phyloP scores from a whole-genome alignment of 2,888 invertebrate genomes.

The Pediacus dermestoides region DNA sequence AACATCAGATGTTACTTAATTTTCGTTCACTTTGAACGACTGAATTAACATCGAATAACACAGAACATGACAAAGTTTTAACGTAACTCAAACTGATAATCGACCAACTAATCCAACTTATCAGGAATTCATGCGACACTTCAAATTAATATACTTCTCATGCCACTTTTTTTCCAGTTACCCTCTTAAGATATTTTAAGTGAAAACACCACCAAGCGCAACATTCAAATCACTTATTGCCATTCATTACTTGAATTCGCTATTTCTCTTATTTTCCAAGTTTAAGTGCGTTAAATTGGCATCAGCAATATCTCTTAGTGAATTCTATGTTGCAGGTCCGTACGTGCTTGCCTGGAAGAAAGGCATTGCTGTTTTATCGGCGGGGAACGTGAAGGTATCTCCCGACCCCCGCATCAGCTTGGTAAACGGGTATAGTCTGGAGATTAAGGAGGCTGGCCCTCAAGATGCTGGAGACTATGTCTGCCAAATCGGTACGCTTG shows the following conservation, averaged over 20 bases:
- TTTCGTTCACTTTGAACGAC: too few species aligned
- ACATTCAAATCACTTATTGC: constrained; percentile 25
- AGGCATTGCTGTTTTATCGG: constrained; percentile 63
- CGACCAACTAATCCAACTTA: too few species aligned
- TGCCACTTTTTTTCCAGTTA: too few species aligned
- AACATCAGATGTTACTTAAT: too few species aligned
- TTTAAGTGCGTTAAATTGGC: constrained; percentile 31
- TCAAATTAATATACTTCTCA: too few species aligned
- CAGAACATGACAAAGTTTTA: too few species aligned
- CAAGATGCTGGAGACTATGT: constrained; percentile 67
- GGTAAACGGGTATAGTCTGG: constrained; percentile 61
- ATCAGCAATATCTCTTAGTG: constrained; percentile 17
- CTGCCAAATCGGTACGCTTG: constrained; percentile 64
- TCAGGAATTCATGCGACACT: too few species aligned
- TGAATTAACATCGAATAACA: too few species aligned
- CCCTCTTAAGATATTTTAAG: too few species aligned
- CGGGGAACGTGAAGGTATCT: constrained; percentile 62
- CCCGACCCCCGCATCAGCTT: constrained; percentile 62
- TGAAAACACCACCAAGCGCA: constrained; percentile 10
- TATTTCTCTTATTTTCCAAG: constrained; percentile 16
- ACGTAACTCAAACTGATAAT: too few species aligned
- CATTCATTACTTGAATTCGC: constrained; percentile 18
- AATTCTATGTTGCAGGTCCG: constrained; percentile 50
- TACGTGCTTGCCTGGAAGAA: constrained; percentile 65
- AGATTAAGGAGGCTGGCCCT: constrained; percentile 61